Percentiles rank a stretch among this genome's conserved stretches.
Conservation (phyloP, 2,888 invertebrate genomes). For the Parnassius mnemosyne region DNA sequence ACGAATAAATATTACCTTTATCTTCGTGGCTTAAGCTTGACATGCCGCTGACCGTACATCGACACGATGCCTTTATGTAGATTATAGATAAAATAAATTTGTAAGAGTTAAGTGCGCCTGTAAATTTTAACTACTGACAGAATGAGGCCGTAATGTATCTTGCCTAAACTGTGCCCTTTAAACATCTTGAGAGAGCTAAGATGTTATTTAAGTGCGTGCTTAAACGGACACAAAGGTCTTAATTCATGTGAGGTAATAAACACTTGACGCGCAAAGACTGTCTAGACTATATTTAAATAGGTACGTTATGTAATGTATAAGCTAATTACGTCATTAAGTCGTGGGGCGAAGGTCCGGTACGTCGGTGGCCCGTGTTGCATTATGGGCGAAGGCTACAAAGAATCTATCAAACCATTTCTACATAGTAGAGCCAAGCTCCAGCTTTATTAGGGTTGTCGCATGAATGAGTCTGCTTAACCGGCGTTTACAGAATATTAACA, state of each 20-base stretch:
- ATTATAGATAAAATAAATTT: constrained; percentile 11
- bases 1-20: constrained; percentile 7
- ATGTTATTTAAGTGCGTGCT: constrained; percentile 4
- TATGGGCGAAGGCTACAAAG: too few relatives aligned
- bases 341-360: too few relatives aligned
- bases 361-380: too few relatives aligned
- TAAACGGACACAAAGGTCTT: not conserved
- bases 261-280: not conserved
- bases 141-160: constrained; percentile 20
- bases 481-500: too few relatives aligned
- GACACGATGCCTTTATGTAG: constrained; percentile 11
- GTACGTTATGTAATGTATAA: too few relatives aligned
- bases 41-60: constrained; percentile 5
- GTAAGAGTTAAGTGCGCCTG: constrained; percentile 16
- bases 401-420: too few relatives aligned
- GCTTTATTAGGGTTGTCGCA: too few relatives aligned
- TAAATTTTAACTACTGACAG: constrained; percentile 23
- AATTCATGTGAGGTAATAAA: not conserved
- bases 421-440: too few relatives aligned
- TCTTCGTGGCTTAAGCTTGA: not conserved
- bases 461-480: too few relatives aligned
- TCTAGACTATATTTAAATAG: too few relatives aligned
- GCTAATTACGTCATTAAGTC: too few relatives aligned
- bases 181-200: constrained; percentile 15
- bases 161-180: constrained; percentile 23